Percentiles rank a stretch among this genome's conserved stretches.
phyloP scores from a whole-genome alignment of 2,797 vertebrate genomes.

The Danio aesculapii region DNA sequence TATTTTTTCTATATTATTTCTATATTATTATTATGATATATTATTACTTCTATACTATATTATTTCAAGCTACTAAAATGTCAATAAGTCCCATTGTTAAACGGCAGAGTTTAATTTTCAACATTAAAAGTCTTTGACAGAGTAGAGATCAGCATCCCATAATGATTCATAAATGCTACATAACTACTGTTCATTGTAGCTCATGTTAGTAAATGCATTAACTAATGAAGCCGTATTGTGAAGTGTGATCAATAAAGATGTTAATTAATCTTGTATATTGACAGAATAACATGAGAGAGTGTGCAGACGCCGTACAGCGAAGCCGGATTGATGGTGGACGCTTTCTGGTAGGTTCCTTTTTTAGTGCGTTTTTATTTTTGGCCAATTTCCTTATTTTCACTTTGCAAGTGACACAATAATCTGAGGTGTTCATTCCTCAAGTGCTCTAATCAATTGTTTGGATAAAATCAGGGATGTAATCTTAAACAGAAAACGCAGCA shows the following conservation, averaged over 20 bases:
- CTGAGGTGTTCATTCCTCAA: neutral
- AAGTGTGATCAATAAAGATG: neutral
- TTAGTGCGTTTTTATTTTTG: neutral
- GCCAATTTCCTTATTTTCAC: neutral
- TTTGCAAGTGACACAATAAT: neutral
- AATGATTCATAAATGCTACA: too few relatives aligned
- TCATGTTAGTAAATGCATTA: too few relatives aligned
- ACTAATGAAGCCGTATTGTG: too few relatives aligned
- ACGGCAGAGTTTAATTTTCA: too few relatives aligned
- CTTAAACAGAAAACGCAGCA: neutral
- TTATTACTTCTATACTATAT: too few relatives aligned
- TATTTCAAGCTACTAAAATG: too few relatives aligned
- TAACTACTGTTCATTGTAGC: too few relatives aligned
- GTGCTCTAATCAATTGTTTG: neutral
- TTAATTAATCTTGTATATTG: constrained; percentile 2
- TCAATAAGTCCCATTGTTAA: too few relatives aligned
- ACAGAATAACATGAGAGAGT: constrained; percentile 85
- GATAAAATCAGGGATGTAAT: neutral
- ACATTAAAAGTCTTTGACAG: too few relatives aligned
- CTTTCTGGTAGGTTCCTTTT: constrained; percentile 82
- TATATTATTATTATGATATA: too few relatives aligned
- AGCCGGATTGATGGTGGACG: constrained; percentile 78
- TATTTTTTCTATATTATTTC: neutral
- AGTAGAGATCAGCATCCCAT: too few relatives aligned
- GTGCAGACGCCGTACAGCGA: constrained; percentile 73